Conservation (phyloP, 2,888 invertebrate species). For the Meta bourneti region DNA sequence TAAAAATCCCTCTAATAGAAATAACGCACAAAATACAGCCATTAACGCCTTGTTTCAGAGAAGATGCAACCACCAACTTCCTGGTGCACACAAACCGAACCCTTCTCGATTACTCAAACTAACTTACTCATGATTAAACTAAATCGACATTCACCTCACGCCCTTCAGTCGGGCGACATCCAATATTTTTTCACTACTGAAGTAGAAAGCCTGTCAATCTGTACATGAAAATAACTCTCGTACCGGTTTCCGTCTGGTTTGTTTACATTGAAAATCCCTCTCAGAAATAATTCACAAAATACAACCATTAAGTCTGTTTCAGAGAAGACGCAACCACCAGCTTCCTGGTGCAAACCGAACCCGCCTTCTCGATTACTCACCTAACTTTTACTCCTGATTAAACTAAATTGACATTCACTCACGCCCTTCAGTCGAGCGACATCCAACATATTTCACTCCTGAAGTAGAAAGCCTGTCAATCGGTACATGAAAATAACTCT, state of each 20-base stretch:
- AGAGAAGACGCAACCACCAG: no score
- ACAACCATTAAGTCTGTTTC: no score
- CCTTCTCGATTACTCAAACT: not conserved
- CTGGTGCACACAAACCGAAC: no score
- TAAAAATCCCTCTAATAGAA: no score
- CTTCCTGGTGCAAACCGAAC: no score
- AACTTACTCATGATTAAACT: not conserved
- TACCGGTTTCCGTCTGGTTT: no score
- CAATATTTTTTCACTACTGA: not conserved
- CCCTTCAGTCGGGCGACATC: not conserved
- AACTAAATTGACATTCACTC: not conserved
- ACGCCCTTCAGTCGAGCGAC: not conserved
- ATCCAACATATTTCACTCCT: not conserved
- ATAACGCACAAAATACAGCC: no score
- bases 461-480: slow-evolving; percentile 5
- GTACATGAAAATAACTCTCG: slow-evolving; percentile 18
- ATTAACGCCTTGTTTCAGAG: no score
- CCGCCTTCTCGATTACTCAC: not conserved
- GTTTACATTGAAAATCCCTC: no score
- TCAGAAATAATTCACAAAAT: no score
- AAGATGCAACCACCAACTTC: no score
- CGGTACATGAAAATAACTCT: slow-evolving; percentile 19
- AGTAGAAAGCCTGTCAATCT: slow-evolving; percentile 1
- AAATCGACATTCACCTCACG: not conserved
- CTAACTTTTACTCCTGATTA: not conserved